These are phyloP conservation scores for Nicator chloris DNA, from an alignment of 2,113 vertebrate species.

Conservation along the genomic window DNA sequence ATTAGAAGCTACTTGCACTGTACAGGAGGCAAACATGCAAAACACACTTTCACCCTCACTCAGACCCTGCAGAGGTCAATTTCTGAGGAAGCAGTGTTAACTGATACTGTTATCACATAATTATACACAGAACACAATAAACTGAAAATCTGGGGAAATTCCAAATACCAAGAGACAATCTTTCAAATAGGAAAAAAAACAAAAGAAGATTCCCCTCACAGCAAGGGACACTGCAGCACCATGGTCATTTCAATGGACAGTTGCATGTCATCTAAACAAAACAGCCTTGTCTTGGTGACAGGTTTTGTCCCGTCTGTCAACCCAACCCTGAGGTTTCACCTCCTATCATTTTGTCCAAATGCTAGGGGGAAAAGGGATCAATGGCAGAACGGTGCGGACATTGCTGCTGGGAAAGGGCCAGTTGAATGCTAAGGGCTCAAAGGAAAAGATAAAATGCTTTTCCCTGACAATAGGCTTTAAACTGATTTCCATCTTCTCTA, in stretches of 20 bases:
- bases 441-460: background rate
- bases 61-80: background rate
- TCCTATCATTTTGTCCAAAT: background rate
- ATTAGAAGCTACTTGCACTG: background rate
- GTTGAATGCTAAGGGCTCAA: background rate
- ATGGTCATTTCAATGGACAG: background rate
- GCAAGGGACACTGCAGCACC: background rate
- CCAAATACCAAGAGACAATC: background rate
- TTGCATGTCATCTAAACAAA: background rate
- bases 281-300: background rate
- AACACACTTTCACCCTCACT: slow-evolving; percentile 9
- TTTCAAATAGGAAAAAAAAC: background rate
- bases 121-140: background rate
- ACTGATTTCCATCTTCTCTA: background rate
- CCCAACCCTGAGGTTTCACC: background rate
- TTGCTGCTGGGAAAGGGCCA: background rate
- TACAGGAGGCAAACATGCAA: slow-evolving; percentile 9
- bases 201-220: background rate
- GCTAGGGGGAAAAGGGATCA: background rate
- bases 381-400: background rate
- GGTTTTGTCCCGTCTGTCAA: background rate
- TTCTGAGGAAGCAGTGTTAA: background rate
- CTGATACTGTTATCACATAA: background rate
- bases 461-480: background rate
- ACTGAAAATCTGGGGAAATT: background rate